Conservation (phyloP, 2,888 invertebrate genomes). For the Ecliptopera silaceata region DNA sequence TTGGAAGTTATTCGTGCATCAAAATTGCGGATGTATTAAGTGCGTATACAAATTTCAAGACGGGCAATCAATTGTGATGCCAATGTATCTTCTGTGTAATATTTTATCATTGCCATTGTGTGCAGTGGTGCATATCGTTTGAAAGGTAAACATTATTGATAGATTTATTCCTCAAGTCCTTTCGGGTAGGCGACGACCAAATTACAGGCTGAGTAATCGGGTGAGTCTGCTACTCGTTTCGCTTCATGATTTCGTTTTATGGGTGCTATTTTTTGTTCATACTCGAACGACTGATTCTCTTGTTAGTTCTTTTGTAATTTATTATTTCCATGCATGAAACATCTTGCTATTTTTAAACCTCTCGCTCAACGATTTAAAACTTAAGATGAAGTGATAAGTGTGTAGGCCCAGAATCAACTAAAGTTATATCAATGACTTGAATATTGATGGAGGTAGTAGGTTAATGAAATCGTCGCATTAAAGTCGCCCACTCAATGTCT, state of each 20-base stretch:
- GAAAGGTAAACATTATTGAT: conserved; percentile 76
- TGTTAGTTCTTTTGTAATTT: conserved; percentile 43
- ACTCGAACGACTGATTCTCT: conserved; percentile 55
- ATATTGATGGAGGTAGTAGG: conserved; percentile 24
- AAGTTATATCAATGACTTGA: conserved; percentile 26
- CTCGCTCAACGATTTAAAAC: conserved; percentile 26
- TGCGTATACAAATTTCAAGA: conserved; percentile 37
- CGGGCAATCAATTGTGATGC: conserved; percentile 47
- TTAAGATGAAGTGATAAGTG: conserved; percentile 25
- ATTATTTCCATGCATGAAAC: conserved; percentile 37
- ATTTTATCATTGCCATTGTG: conserved; percentile 69
- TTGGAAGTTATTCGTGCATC: conserved; percentile 32
- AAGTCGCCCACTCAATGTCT: conserved; percentile 44
- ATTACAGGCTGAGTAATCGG: conserved; percentile 76
- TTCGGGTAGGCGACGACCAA: conserved; percentile 58
- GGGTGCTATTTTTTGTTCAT: conserved; percentile 59
- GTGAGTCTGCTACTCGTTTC: conserved; percentile 67
- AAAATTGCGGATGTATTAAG: conserved; percentile 36
- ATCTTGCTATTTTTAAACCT: conserved; percentile 25
- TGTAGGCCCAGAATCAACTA: not conserved
- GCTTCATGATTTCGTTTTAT: conserved; percentile 68
- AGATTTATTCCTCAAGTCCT: conserved; percentile 66
- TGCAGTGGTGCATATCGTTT: conserved; percentile 66
- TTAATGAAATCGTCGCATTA: conserved; percentile 32
- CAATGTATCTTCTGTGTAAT: conserved; percentile 61